phyloP scores from a whole-genome alignment of 1,140 invertebrate species.

The Drosophila bocqueti region DNA sequence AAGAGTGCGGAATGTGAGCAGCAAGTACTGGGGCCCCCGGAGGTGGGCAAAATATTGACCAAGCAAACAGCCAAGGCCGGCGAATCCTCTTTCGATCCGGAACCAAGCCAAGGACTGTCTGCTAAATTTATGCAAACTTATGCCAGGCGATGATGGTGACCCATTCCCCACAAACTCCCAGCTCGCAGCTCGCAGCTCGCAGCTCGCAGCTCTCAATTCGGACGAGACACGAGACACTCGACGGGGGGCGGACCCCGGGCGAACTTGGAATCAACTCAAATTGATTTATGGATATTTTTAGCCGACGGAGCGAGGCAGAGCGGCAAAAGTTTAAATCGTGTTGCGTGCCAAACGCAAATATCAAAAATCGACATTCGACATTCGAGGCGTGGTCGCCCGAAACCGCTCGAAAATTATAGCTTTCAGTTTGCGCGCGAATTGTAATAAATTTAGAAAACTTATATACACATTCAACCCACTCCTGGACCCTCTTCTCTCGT shows the following conservation, averaged over 20 bases:
- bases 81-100: conserved; percentile 17
- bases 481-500: background rate
- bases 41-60: conserved; percentile 64
- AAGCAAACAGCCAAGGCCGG: conserved; percentile 63
- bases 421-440: conserved; percentile 79
- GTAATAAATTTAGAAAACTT: conserved; percentile 82
- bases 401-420: conserved; percentile 82
- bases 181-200: conserved; percentile 38
- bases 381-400: conserved; percentile 73
- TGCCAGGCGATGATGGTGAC: conserved; percentile 34
- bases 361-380: conserved; percentile 81
- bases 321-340: conserved; percentile 73
- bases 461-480: conserved; percentile 57
- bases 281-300: conserved; percentile 83
- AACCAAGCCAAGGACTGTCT: conserved; percentile 71
- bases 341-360: conserved; percentile 82
- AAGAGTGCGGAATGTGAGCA: conserved; percentile 56
- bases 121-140: conserved; percentile 78
- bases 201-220: conserved; percentile 62
- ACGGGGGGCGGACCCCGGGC: conserved; percentile 9
- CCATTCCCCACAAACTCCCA: conserved; percentile 3
- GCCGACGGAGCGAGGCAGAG: conserved; percentile 28
- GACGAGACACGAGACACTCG: conserved; percentile 64
- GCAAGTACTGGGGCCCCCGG: conserved; percentile 31
- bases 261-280: conserved; percentile 71